Base-by-base conservation (phyloP, 2,797 vertebrate species). In the Ambastaia sidthimunki region DNA sequence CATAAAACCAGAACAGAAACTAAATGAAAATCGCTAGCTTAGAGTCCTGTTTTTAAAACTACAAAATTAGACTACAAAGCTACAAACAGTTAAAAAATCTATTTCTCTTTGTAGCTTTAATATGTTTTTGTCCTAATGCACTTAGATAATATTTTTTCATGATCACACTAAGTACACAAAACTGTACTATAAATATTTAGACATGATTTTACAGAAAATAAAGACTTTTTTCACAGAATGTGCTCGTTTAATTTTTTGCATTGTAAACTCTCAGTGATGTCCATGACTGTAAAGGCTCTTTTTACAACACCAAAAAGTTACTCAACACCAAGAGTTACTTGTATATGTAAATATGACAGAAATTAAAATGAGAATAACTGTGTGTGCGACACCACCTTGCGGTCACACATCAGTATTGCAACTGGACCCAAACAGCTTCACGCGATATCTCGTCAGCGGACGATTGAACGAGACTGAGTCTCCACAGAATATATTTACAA, bases 321-420 rank as follows among this genome's bases (percentile, higher is more conserved):
- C 7, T 31, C 31, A 13, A 21, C 12, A 21, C 10, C 2, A 55
- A 3, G 18, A 44, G 41, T 10, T 44, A 18, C 7, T 31, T 31
- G 2, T 12, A n/a, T 54, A 3, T 34, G 15, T 44, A 44, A 15
- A n/a, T 21, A 13, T 18, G 21, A 21, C 3, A 7, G 18, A 47
- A 41, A 21, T 50, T 13, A 18, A 48, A 7, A 7, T n/a, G 16
- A 18, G 31, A 57, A 50, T 59, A 44, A 11, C 80, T 1, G 67
- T 76, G 50, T 80, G 13, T 70, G 28, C 74, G n/a, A 65, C 63
- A 31, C 84, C 86, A 82, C 70, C 86, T 84, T 80, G 86, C 78
- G 87, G 83, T 7, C 68, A 70, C 16, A 72, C 44, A 21, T 44
- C 15, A 34, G 47, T 18, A 84, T 48, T 82, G 59, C 78, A 82